Evolutionary conservation across 2,888 invertebrate genomes (phyloP).

Genomic region (Acanthosoma haemorrhoidale): DNA sequence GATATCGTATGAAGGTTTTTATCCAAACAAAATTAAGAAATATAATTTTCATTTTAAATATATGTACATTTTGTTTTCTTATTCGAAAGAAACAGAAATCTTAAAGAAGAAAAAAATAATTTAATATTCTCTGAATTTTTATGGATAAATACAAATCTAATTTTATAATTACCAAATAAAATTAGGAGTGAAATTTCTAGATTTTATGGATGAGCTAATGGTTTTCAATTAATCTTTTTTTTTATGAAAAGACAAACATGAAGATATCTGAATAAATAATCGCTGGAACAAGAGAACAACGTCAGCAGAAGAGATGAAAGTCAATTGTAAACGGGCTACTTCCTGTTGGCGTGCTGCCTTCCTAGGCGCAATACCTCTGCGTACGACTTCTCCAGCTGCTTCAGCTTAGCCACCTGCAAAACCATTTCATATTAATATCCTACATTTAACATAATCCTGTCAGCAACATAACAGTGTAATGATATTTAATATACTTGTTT

Average conservation of each 20-base stretch:
- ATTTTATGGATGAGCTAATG: neutral
- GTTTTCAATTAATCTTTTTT: too few species aligned
- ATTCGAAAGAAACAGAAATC: neutral
- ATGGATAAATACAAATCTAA: neutral
- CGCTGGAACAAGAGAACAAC: neutral
- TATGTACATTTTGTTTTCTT: too few species aligned
- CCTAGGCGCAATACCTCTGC: slow-evolving; percentile 63
- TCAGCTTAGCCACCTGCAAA: slow-evolving; percentile 67
- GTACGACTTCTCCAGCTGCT: slow-evolving; percentile 75
- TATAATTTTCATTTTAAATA: neutral
- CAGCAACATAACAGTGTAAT: too few species aligned
- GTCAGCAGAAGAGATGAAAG: neutral
- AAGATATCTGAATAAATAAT: neutral
- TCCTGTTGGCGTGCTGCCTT: slow-evolving; percentile 35
- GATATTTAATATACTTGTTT: too few species aligned
- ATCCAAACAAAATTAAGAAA: too few species aligned
- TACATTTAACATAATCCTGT: too few species aligned
- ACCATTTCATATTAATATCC: too few species aligned
- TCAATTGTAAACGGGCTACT: slow-evolving; percentile 22
- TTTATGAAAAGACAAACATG: neutral
- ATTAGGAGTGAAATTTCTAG: neutral
- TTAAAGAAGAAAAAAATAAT: neutral
- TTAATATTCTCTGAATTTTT: neutral
- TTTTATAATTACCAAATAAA: neutral
- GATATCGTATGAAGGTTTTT: neutral